Percentiles rank a stretch among this genome's conserved stretches.
Conservation (phyloP, 2,797 vertebrate species). For the Loriculus beryllinus region DNA sequence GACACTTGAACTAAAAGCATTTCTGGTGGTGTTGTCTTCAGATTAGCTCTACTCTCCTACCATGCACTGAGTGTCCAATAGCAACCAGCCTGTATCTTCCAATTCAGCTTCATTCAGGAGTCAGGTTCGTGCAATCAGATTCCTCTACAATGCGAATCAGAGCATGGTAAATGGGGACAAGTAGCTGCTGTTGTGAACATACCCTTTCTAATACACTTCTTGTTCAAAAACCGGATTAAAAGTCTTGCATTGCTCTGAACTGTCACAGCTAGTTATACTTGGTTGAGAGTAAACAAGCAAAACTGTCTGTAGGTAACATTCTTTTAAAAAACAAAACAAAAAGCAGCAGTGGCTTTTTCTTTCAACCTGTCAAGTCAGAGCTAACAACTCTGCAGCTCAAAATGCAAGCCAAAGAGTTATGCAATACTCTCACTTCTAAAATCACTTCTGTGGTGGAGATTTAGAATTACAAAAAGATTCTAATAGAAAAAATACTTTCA, state of each 20-base stretch:
- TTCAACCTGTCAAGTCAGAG: constrained; percentile 21
- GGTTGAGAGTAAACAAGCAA: neutral
- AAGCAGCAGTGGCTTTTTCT: neutral
- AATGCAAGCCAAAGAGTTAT: constrained; percentile 16
- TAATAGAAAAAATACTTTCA: neutral
- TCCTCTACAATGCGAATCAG: neutral
- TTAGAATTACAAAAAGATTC: constrained; percentile 9
- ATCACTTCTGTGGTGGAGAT: neutral
- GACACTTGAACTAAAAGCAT: neutral
- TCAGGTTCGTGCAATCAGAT: neutral
- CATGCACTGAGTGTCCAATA: neutral
- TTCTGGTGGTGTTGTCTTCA: neutral
- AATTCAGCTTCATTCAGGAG: constrained; percentile 3
- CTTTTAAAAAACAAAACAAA: neutral
- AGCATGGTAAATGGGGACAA: neutral
- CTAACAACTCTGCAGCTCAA: neutral
- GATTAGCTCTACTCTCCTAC: neutral
- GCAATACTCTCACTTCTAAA: constrained; percentile 32
- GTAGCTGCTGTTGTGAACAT: neutral
- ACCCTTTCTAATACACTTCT: neutral
- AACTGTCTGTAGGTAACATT: neutral
- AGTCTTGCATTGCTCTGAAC: neutral
- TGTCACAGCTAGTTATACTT: neutral
- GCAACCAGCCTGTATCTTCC: neutral
- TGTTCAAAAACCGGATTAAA: neutral